Base-by-base conservation (phyloP, 2,797 vertebrate genomes). In the Zalophus californianus region DNA sequence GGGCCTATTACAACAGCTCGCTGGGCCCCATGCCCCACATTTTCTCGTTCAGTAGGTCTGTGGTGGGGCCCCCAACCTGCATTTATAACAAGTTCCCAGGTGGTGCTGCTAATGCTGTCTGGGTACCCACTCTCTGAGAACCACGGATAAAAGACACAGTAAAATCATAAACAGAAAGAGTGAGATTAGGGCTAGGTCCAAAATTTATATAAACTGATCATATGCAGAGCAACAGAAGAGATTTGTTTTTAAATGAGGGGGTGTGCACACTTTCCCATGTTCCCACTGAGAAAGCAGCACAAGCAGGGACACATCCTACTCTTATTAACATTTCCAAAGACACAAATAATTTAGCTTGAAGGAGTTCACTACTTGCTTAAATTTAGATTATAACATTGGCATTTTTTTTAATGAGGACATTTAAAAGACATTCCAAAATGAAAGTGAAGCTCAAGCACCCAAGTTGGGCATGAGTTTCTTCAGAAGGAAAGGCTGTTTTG, bases 381-480 rank as follows among this genome's bases (percentile, higher is more conserved):
- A 92, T 79, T 95, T 10, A 73, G 62, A 75, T 50, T 4, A 23
- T 15, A 50, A 38, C 6, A 44, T 35, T 91, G 44, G 56, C 66
- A 80, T 54, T 91, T 27, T 54, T 54, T 92, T 77, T 90, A 20
- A 75, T 2, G 2, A 93, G 7, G 66, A 23, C 27, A 52, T 58
- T 78, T 29, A 58, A 72, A 73, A 85, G 56, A 80, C 1, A 84
- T 35, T 50, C 16, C 29, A 68, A 86, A 80, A 29, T 23, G n/a
- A 64, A 88, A 72, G 60, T 11, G 35, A 94, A 94, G 78, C 66
- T 94, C 92, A 79, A 2, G 68, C 85, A 7, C 73, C 29, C 88
- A 86, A 64, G 35, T 3, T 68, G 84, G 97, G 44, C 35, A 64
- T 11, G 72, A 93, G 86, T 11, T 88, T 84, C 5, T 44, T 68